Evolutionary conservation across 2,888 invertebrate genomes (phyloP).

Genomic region (Lordiphosa andalusiaca): DNA sequence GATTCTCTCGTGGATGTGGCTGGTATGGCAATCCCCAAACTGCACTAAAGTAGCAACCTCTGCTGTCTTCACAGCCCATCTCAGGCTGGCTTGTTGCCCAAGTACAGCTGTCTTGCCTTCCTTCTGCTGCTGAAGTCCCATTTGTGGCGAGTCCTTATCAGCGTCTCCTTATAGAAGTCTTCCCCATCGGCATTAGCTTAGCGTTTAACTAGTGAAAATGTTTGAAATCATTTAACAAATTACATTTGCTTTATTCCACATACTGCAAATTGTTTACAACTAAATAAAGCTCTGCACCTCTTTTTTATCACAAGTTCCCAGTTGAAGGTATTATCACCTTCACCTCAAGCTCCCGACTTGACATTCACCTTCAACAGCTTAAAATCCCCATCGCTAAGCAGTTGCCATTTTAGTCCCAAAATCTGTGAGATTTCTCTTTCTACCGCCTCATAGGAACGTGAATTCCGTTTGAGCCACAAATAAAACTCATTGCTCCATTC

Average conservation of each 20-base stretch:
- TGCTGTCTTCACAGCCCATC: too few relatives aligned
- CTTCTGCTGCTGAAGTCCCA: too few relatives aligned
- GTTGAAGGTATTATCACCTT: not conserved
- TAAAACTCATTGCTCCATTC: conserved; percentile 86
- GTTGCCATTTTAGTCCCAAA: conserved; percentile 85
- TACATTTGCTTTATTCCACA: conserved; percentile 34
- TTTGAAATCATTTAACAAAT: not conserved
- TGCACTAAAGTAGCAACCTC: too few relatives aligned
- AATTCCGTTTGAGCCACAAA: conserved; percentile 84
- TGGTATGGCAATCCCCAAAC: too few relatives aligned
- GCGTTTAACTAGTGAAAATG: too few relatives aligned
- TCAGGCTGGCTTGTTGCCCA: too few relatives aligned
- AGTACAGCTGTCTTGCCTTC: too few relatives aligned
- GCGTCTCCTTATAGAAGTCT: too few relatives aligned
- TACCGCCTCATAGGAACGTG: conserved; percentile 84
- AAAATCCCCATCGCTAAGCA: conserved; percentile 85
- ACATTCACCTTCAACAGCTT: conserved; percentile 79
- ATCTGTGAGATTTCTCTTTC: conserved; percentile 86
- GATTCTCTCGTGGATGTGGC: too few relatives aligned
- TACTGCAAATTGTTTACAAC: conserved; percentile 30
- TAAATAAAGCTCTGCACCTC: conserved; percentile 63
- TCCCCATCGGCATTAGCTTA: too few relatives aligned
- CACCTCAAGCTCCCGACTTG: conserved; percentile 40
- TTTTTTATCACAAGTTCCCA: conserved; percentile 58
- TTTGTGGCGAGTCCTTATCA: too few relatives aligned